Evolutionary conservation across 1,140 invertebrate genomes (phyloP).

Genomic region (Dicyema japonicum): DNA sequence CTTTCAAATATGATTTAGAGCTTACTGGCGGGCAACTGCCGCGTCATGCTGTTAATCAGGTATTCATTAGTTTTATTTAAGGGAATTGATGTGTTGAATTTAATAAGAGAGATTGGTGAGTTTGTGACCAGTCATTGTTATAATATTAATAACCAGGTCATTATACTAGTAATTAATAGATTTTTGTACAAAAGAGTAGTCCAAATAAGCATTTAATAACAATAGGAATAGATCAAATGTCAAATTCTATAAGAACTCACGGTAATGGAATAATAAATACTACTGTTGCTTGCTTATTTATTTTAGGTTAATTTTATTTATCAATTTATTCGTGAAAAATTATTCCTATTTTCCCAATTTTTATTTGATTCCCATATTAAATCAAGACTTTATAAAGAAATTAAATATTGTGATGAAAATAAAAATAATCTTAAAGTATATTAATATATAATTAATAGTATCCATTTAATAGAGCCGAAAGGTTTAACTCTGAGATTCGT

Average conservation of each 20-base stretch:
- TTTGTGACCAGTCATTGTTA: slow-evolving; percentile 76
- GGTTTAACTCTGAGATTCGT: slow-evolving; percentile 60
- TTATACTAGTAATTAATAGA: too few species aligned
- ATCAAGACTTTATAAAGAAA: slow-evolving; percentile 44
- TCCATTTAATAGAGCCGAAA: slow-evolving; percentile 57
- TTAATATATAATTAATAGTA: slow-evolving; percentile 15
- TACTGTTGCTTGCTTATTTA: slow-evolving; percentile 27
- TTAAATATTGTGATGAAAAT: background rate
- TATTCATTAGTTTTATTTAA: slow-evolving; percentile 14
- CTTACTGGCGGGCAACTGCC: slow-evolving; percentile 62
- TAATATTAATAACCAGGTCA: slow-evolving; percentile 74
- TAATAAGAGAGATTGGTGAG: slow-evolving; percentile 74
- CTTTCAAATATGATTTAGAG: slow-evolving; percentile 42
- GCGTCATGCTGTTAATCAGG: slow-evolving; percentile 68
- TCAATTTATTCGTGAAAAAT: slow-evolving; percentile 67
- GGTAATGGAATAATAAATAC: slow-evolving; percentile 88
- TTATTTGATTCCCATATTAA: slow-evolving; percentile 92
- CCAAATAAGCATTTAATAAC: slow-evolving; percentile 77
- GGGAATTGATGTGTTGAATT: slow-evolving; percentile 80
- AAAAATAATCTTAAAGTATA: background rate
- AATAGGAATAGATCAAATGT: slow-evolving; percentile 66
- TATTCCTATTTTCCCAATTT: slow-evolving; percentile 77
- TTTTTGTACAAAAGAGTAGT: slow-evolving; percentile 62
- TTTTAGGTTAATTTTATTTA: slow-evolving; percentile 60
- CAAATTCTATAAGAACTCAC: slow-evolving; percentile 83